Base-by-base conservation (phyloP, 2,797 vertebrate species). In the Sebastes nivosus region DNA sequence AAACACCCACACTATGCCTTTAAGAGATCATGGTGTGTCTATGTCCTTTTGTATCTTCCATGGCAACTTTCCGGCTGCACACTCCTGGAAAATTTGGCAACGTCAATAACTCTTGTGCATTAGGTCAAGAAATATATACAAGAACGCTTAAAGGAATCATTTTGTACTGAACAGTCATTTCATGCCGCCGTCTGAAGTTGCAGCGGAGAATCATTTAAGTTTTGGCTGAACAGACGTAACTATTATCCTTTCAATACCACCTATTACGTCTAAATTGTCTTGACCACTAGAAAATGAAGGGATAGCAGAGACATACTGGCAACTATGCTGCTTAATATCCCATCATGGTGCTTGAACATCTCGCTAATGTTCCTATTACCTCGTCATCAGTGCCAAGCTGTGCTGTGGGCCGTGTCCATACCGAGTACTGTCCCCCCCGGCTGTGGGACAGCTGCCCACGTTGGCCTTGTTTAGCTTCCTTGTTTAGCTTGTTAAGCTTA, bases 361-460 rank as follows among this genome's bases (percentile, higher is more conserved):
- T 64, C 20, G 3, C 29, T 84, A 81, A 87, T 86, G 77, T 67
- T 79, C 70, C 65, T 75, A 81, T 82, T 80, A 86, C 50, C 58
- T 80, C 36, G 34, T 63, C 60, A 79, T 76, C 71, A 69, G 46
- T 46, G 58, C 60, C 77, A 82, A 70, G 52, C 76, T 77, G 50
- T 24, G 25, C 70, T 8, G n/a, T 52, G 55, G 63, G 61, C 75
- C 16, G 20, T 30, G 25, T 82, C 63, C 55, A 83, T 63, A 58
- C 50, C 75, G 46, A 79, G 75, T 7, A 29, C 13, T 20, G n/a
- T 54, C 50, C 34, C 25, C 34, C 38, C 13, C 38, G 75, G 58
- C 70, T 72, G 70, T 72, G 58, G 61, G 72, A 76, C 5, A 20
- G 71, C 69, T 74, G 71, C 75, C 81, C 75, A 46, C 42, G 55